phyloP scores from a whole-genome alignment of 1,140 invertebrate genomes.

The Magallana gigas region DNA sequence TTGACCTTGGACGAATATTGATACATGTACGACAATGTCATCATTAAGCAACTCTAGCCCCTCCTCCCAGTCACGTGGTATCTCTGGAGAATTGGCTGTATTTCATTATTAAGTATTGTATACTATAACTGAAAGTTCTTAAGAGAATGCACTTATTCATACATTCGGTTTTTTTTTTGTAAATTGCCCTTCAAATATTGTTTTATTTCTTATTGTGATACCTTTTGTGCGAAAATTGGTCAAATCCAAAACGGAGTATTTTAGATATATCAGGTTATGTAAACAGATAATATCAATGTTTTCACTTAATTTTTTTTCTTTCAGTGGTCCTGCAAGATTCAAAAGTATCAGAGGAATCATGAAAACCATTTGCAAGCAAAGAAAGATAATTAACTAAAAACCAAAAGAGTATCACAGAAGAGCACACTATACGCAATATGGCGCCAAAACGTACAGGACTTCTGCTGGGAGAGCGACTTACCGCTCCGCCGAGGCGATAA shows the following conservation, averaged over 20 bases:
- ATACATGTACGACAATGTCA: neutral
- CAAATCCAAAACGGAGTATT: too few species aligned
- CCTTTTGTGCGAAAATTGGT: too few species aligned
- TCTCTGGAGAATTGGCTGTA: too few species aligned
- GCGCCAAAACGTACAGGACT: neutral
- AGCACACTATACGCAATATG: neutral
- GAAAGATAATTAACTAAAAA: slow-evolving; percentile 13
- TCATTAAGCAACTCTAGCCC: neutral
- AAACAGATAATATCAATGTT: too few species aligned
- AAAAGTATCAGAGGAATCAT: slow-evolving; percentile 23
- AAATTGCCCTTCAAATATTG: neutral
- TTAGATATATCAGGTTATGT: too few species aligned
- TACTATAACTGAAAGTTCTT: neutral
- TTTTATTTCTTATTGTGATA: neutral
- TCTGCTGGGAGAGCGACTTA: slow-evolving; percentile 12
- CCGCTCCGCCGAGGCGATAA: neutral
- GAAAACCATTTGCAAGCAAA: neutral
- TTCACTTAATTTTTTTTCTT: too few species aligned
- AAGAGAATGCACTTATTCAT: neutral
- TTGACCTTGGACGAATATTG: neutral
- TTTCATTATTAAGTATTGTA: neutral
- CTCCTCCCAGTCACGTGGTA: too few species aligned
- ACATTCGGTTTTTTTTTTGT: neutral
- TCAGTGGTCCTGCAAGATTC: too few species aligned
- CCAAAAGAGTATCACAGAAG: neutral